Evolutionary conservation across 2,113 vertebrate species (phyloP), one percentile per base, ranked within the genome.

Genomic region (Alethe castanea): DNA sequence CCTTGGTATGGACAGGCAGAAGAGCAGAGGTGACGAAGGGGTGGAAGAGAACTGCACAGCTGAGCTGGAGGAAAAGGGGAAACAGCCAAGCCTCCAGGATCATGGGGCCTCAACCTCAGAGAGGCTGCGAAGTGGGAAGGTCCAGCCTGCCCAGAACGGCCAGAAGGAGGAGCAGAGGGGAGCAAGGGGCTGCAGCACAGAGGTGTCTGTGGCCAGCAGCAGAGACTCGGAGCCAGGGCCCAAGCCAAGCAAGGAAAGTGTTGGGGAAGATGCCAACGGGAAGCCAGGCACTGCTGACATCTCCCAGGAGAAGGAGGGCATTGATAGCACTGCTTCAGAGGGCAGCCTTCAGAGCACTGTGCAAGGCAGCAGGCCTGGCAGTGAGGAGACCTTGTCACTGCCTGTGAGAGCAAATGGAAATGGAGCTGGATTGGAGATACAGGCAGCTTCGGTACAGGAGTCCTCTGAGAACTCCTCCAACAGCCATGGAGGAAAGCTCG

Each of bases 61-160:
- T 54, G 88, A 80, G 52, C 54, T 71, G 81, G 97, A 95, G 70
- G 96, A 96, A 71, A 93, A 92, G 64, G 69, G 64, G 73, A 94
- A 95, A 44, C 95, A 90, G 33, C 53, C 79, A 76, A 76, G 14
- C 56, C 47, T 29, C 42, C 93, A 78, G 42, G 89, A 97, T 22
- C 86, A 40, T 0, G 80, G 78, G 45, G 26, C 86, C 69, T 85
- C 88, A 64, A 78, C 78, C 56, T 73, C 94, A 23, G 85, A 93
- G 82, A 57, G 10, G 40, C 76, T 86, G 23, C 82, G 1, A 66
- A 65, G 65, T 18, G 92, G 81, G 45, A 94, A 88, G 59, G 64
- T 42, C 35, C 79, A 67, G 57, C 33, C 90, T 95, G 83, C 74
- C 77, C 86, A 84, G 40, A 86, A 85, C 2, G 83, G 89, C n/a